phyloP scores from a whole-genome alignment of 92 coral and sea anemone species.

The Zoanthus solanderi region DNA sequence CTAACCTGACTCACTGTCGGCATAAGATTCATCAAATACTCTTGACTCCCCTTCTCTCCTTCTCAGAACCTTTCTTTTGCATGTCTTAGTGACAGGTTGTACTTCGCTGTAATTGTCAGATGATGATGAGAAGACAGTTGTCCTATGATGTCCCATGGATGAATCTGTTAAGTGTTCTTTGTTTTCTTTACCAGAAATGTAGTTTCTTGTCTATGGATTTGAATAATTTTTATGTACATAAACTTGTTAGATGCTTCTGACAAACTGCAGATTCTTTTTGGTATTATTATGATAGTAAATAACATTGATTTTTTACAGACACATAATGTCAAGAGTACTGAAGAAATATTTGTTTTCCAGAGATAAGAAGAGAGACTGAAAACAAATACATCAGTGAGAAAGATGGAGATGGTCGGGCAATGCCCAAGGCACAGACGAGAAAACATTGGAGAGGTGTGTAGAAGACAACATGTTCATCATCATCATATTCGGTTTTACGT shows the following conservation, averaged over 20 bases:
- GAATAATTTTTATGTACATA: neutral
- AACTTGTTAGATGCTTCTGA: neutral
- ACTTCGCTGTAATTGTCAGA: slow-evolving; percentile 45
- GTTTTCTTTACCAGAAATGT: slow-evolving; percentile 33
- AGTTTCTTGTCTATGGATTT: slow-evolving; percentile 10
- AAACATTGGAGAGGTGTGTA: too few relatives aligned
- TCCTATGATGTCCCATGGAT: slow-evolving; percentile 38
- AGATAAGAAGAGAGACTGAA: too few relatives aligned
- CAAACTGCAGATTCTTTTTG: neutral
- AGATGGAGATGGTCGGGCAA: too few relatives aligned
- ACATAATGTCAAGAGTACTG: too few relatives aligned
- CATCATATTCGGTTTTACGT: too few relatives aligned
- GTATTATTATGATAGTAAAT: too few relatives aligned
- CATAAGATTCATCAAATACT: slow-evolving; percentile 97
- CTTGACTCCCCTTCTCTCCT: slow-evolving; percentile 84
- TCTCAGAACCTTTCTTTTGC: slow-evolving; percentile 91
- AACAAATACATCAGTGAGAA: too few relatives aligned
- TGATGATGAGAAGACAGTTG: slow-evolving; percentile 53
- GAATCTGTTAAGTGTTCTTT: neutral
- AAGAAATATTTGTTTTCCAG: too few relatives aligned
- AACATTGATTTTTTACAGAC: too few relatives aligned
- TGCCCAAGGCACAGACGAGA: too few relatives aligned
- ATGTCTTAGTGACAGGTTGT: slow-evolving; percentile 57
- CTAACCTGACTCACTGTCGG: slow-evolving; percentile 87
- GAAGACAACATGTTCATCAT: too few relatives aligned